Percentiles rank a stretch among this genome's conserved stretches.
These are phyloP conservation scores for Mythimna lalbum DNA, from an alignment of 2,888 invertebrate species.

Conservation along the genomic window DNA sequence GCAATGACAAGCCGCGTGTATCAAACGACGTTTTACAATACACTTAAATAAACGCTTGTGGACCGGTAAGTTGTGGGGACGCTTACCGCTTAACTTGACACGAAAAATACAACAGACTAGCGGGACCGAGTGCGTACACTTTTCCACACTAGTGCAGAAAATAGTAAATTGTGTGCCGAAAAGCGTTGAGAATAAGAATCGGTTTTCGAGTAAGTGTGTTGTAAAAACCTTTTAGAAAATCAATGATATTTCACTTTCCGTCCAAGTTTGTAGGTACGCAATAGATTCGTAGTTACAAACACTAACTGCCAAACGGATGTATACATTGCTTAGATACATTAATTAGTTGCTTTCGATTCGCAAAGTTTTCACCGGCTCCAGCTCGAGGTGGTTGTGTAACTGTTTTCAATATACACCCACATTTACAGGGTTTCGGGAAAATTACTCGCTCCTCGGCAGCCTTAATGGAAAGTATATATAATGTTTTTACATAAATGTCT, in stretches of 20 bases:
- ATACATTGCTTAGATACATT: constrained; percentile 39
- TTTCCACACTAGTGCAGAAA: too few relatives aligned
- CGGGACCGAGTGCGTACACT: too few relatives aligned
- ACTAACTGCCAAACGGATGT: constrained; percentile 32
- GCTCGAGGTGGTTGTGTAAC: constrained; percentile 4
- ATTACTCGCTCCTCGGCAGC: background rate
- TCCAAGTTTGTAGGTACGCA: background rate
- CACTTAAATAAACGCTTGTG: too few relatives aligned
- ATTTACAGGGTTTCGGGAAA: constrained; percentile 15
- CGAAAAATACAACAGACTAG: too few relatives aligned
- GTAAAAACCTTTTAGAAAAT: background rate
- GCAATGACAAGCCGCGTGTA: too few relatives aligned
- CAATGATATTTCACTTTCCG: background rate
- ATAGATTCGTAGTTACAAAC: constrained; percentile 4
- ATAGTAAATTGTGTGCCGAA: too few relatives aligned
- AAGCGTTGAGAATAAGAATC: too few relatives aligned
- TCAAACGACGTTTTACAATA: too few relatives aligned
- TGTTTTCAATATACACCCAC: constrained; percentile 11
- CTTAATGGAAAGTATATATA: background rate
- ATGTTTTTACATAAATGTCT: background rate
- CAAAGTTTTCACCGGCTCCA: background rate
- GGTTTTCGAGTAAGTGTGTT: too few relatives aligned
- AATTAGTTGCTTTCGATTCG: constrained; percentile 50
- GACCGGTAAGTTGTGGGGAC: too few relatives aligned
- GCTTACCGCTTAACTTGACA: too few relatives aligned